Evolutionary conservation across 2,113 vertebrate species (phyloP), one percentile per base, ranked within the genome.

Genomic region (Cromileptes altivelis): DNA sequence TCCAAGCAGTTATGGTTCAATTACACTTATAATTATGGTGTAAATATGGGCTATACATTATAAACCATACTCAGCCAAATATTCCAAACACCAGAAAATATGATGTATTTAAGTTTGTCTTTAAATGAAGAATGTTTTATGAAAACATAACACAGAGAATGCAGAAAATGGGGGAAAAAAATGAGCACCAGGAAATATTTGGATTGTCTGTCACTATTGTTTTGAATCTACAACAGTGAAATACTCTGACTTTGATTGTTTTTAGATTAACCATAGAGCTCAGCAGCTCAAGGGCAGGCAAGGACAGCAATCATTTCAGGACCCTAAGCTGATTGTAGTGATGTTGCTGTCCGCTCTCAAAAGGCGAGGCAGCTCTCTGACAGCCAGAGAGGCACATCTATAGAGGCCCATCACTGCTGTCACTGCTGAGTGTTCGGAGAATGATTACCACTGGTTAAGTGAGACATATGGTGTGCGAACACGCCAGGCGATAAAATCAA

Each of bases 221-320:
- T 60, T 58, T 47, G 19, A 78, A 49, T 37, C 3, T 47, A 50
- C 69, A 58, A 33, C 45, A n/a, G 25, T 53, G 52, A 76, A 65
- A 60, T 49, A 57, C 13, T 6, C 37, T 33, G 67, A 77, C 79
- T 57, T 14, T 62, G 23, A 71, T 75, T 77, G 70, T 80, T 75
- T 88, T 77, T n/a, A 70, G 58, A 85, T 87, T 62, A 85, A 79
- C 65, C 40, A 50, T 3, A 23, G 78, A 23, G 56, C 57, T 75
- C 30, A 33, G n/a, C 67, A 33, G n/a, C 67, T 73, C 56, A 87
- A 69, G 67, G 78, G 63, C 58, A 63, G 25, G 3, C 21, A 70
- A 73, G 70, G 78, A 80, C 67, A 79, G 56, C 78, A 90, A 83
- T 85, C 80, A 75, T 60, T 83, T 85, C 71, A 82, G 80, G 58